Percentiles rank a stretch among this genome's conserved stretches.
phyloP scores from a whole-genome alignment of 2,888 invertebrate genomes.

The Thyatira batis region DNA sequence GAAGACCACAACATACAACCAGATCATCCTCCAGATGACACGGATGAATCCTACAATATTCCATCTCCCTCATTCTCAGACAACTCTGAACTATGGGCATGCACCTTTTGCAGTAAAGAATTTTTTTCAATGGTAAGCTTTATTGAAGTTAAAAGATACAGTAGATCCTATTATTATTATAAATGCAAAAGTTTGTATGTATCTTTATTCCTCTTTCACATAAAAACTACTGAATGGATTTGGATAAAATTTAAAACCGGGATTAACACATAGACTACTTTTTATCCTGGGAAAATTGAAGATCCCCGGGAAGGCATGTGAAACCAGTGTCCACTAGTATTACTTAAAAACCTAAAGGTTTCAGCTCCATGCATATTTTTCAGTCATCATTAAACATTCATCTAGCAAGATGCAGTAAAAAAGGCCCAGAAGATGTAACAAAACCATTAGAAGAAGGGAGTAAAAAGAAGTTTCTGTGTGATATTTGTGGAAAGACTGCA shows the following conservation, averaged over 20 bases:
- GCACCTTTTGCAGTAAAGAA: slow-evolving; percentile 52
- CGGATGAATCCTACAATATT: slow-evolving; percentile 56
- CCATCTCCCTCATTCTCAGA: slow-evolving; percentile 59
- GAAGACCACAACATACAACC: slow-evolving; percentile 17
- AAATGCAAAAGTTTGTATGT: too few species aligned
- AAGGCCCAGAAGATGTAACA: slow-evolving; percentile 15
- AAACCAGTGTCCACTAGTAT: too few species aligned
- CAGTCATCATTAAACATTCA: slow-evolving; percentile 62
- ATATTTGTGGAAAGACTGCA: slow-evolving; percentile 70
- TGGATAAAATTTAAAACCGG: too few species aligned
- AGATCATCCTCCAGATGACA: slow-evolving; percentile 33
- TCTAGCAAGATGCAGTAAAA: slow-evolving; percentile 40
- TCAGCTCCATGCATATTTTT: too few species aligned
- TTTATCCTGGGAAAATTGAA: too few species aligned
- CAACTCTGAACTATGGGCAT: slow-evolving; percentile 52
- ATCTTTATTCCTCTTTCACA: too few species aligned
- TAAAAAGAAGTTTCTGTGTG: slow-evolving; percentile 63
- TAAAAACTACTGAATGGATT: too few species aligned
- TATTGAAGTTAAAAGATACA: too few species aligned
- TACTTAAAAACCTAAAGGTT: too few species aligned
- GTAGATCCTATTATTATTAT: too few species aligned
- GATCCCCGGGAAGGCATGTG: too few species aligned
- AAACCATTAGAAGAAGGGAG: slow-evolving; percentile 33
- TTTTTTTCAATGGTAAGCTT: slow-evolving; percentile 56
- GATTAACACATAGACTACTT: too few species aligned